Conservation (phyloP, 2,888 invertebrate species). For the Panopea generosa region DNA sequence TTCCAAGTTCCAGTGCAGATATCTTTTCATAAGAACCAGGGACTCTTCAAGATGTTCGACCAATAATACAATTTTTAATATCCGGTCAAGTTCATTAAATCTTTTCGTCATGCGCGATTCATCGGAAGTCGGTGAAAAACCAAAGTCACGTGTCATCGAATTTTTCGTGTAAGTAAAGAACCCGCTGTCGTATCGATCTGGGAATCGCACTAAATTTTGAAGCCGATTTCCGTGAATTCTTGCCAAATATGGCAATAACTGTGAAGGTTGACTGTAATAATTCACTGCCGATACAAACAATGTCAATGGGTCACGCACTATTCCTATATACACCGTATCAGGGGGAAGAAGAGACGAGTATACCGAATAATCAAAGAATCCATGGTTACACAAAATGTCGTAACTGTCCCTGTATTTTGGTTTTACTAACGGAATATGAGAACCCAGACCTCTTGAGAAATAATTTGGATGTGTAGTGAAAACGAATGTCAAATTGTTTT, state of each 20-base stretch:
- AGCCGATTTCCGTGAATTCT: constrained; percentile 38
- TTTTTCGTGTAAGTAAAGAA: constrained; percentile 56
- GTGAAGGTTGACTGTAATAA: constrained; percentile 49
- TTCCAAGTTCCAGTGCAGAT: constrained; percentile 45
- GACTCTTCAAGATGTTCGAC: constrained; percentile 62
- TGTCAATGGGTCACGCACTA: constrained; percentile 62
- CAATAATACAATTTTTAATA: constrained; percentile 47
- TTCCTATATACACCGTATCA: constrained; percentile 61
- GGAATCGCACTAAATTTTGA: constrained; percentile 44
- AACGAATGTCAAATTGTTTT: constrained; percentile 39
- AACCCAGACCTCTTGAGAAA: constrained; percentile 26
- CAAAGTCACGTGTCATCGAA: constrained; percentile 59
- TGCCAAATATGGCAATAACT: constrained; percentile 32
- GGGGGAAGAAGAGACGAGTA: constrained; percentile 50
- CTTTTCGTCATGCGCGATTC: background rate
- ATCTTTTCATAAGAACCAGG: constrained; percentile 54
- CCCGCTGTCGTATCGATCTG: constrained; percentile 31
- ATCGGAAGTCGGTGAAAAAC: constrained; percentile 29
- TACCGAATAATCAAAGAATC: constrained; percentile 38
- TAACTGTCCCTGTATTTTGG: constrained; percentile 37
- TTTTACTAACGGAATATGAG: constrained; percentile 32
- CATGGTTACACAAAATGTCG: constrained; percentile 60
- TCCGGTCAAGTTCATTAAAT: constrained; percentile 35
- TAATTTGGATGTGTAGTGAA: constrained; percentile 53
- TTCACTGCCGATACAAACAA: constrained; percentile 58